A percentile compares a stretch with the other conserved stretches of the same genome.
Conservation (phyloP, 2,113 vertebrate species). For the Marcusenius ussheri region DNA sequence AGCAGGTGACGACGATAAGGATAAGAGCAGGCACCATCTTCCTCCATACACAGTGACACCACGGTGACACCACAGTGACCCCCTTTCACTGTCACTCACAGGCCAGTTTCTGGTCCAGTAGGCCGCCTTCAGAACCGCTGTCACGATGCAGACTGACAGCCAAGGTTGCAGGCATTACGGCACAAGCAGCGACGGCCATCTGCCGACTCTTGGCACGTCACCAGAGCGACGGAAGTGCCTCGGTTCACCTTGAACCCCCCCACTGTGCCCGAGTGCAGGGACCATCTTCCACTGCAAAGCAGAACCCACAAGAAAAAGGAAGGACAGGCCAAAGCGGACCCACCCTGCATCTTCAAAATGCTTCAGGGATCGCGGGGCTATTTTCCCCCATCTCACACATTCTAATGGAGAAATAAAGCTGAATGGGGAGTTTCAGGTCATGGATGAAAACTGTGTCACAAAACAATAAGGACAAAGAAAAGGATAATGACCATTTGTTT, state of each 20-base stretch:
- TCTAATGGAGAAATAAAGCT: not conserved
- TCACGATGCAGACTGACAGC: not conserved
- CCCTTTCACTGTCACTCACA: not conserved
- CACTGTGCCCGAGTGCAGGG: not conserved
- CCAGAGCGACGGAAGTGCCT: not conserved
- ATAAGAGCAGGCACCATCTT: not conserved
- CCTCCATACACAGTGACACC: not conserved
- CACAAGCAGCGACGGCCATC: not conserved
- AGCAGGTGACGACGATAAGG: not conserved
- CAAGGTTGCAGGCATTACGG: not conserved
- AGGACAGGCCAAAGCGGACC: not conserved
- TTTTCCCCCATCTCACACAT: not conserved
- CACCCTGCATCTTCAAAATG: not conserved
- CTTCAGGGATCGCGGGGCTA: not conserved
- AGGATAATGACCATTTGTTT: not conserved
- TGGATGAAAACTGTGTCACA: not conserved
- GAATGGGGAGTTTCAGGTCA: not conserved
- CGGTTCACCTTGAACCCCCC: not conserved
- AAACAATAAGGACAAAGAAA: not conserved
- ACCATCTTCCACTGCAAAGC: not conserved
- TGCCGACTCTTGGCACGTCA: not conserved
- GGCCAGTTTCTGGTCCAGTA: not conserved
- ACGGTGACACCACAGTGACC: not conserved
- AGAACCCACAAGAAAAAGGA: not conserved
- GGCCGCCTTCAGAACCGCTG: not conserved